Base-by-base conservation (phyloP, 2,888 invertebrate genomes). In the Drosophila neotestacea region DNA sequence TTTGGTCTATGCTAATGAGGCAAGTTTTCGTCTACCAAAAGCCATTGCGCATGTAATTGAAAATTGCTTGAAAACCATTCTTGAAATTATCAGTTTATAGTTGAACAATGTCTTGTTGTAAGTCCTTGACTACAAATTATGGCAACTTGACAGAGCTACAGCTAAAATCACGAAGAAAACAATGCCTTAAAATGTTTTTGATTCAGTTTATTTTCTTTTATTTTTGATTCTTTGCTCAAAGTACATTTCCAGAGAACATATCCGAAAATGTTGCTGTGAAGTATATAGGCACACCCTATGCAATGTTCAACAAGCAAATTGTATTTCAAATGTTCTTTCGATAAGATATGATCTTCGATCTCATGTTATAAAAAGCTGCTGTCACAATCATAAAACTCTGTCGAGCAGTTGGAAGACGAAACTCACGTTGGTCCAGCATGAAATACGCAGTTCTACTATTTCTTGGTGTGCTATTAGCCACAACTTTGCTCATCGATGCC, bases 1-100 rank as follows among this genome's bases (percentile, higher is more conserved):
- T 73, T 66, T 50, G 30, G 65, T 67, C 73, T 85, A 86, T 86
- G 85, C 85, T 86, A 86, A 86, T 86, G 86, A 88, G 88, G 56
- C 74, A 86, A 88, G 74, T 86, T 88, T 73, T 68, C 47, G 34
- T 22, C 38, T 48, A 39, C 22, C 39, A 10, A 30, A 47, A 38
- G 51, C 47, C 56, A 56, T 60, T 69, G 51, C 71, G 56, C 56
- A 51, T 42, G 52, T 82, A 82, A 82, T 82, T 82, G 80, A 82
- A 82, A 82, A 70, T 81, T 77, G 46, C 55, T 62, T 13, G 16
- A 52, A 47, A 69, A 54, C 63, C 47, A 39, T 75, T 60, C 50
- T 54, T n/a, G 13, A 70, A 75, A 69, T 79, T 77, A 60, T 64
- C 66, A 71, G 36, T 48, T 38, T 47, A 27, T 42, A 70, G 60